Base-by-base conservation (phyloP, 2,113 vertebrate species). In the Gadus chalcogrammus region DNA sequence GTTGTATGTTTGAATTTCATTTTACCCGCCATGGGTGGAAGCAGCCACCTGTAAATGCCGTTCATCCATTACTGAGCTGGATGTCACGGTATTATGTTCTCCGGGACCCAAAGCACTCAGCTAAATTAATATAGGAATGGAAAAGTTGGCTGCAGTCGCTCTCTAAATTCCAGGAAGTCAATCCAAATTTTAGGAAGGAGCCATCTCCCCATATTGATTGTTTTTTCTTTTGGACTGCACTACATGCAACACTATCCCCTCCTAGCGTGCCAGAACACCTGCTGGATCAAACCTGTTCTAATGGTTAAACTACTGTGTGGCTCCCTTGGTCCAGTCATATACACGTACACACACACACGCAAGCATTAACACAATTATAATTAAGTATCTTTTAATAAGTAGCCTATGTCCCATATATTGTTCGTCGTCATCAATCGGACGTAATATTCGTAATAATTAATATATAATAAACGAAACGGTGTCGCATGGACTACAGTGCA, bases 131-230 rank as follows among this genome's bases (percentile, higher is more conserved):
- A 72, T 48, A 78, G 75, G 75, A 68, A 71, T 78, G 75, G 68
- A 73, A 83, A 74, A 80, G 81, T 83, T 78, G 78, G 66, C 85
- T 79, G 71, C 69, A 75, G 59, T 78, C 59, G 76, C 60, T 64
- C 53, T 4, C 6, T 69, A 63, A 70, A 70, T 90, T 90, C 82
- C 83, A 80, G 85, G 82, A 91, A 90, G 38, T 74, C 66, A 86
- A 79, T 84, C 78, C 81, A 55, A 80, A 78, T 88, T 91, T 86
- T 75, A 81, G 85, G 82, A 83, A 82, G 76, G 82, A 68, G 77
- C 68, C 63, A 67, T 72, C 82, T 72, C 67, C 67, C 73, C 64
- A 64, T 79, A 84, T 61, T 72, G 77, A 79, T 55, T 69, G 22
- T 4, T 1, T 83, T 87, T 76, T 67, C 69, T 73, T 68, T 48